phyloP scores from a whole-genome alignment of 2,888 invertebrate genomes.

The Deroplatys truncata region DNA sequence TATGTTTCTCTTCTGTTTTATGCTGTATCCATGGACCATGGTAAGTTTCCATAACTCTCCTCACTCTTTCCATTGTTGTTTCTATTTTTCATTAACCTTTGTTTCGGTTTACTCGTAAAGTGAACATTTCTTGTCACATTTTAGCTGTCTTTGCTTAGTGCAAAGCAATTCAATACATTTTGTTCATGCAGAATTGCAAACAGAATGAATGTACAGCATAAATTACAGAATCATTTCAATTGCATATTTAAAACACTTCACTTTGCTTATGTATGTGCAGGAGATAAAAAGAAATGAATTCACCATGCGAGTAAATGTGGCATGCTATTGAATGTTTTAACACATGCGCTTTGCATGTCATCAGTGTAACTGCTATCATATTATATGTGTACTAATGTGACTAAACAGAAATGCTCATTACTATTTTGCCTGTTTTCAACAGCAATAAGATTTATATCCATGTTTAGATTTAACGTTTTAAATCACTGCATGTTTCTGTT shows the following conservation, averaged over 20 bases:
- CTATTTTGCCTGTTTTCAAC: too few species aligned
- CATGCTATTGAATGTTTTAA: background rate
- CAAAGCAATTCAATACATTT: background rate
- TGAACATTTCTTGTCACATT: background rate
- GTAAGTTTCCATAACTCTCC: conserved; percentile 7
- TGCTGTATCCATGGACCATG: background rate
- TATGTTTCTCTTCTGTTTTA: background rate
- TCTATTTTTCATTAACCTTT: background rate
- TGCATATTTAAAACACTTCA: background rate
- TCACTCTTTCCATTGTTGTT: background rate
- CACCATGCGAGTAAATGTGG: background rate
- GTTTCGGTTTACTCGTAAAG: background rate
- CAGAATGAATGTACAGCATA: background rate
- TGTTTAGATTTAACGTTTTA: too few species aligned
- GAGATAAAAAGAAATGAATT: background rate
- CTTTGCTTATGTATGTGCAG: background rate
- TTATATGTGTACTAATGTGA: too few species aligned
- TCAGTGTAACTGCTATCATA: too few species aligned
- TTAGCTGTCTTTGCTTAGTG: background rate
- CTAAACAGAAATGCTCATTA: too few species aligned
- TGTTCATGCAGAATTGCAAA: too few species aligned
- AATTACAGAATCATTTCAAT: background rate
- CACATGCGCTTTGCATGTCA: background rate
- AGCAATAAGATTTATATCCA: too few species aligned
- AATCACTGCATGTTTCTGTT: too few species aligned